Evolutionary conservation across 2,113 vertebrate genomes (phyloP).

Genomic region (Megaleporinus macrocephalus): DNA sequence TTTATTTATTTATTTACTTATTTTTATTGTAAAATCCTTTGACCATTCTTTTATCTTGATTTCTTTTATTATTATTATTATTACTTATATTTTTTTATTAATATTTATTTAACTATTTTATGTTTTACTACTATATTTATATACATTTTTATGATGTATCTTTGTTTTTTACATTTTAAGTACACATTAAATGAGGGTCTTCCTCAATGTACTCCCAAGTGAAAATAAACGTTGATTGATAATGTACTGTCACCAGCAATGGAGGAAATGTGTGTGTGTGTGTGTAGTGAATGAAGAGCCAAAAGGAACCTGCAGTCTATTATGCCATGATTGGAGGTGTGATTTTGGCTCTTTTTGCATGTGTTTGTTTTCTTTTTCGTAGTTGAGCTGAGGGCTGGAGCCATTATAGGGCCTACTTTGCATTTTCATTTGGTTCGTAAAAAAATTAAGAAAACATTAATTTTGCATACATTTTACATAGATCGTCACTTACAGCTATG

Average conservation of each 20-base stretch:
- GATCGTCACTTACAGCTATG: not conserved
- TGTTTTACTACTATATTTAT: too few species aligned
- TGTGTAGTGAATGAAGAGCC: not conserved
- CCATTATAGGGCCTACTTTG: conserved; percentile 23
- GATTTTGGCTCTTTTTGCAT: not conserved
- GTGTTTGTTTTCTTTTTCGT: conserved; percentile 27
- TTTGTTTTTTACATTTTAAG: too few species aligned
- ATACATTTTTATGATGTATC: too few species aligned
- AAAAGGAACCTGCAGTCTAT: not conserved
- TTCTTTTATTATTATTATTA: too few species aligned
- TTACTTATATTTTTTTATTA: too few species aligned
- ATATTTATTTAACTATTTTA: too few species aligned
- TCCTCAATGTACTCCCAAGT: too few species aligned
- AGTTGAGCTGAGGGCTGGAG: not conserved
- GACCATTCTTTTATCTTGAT: too few species aligned
- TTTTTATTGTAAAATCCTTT: too few species aligned
- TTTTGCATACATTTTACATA: conserved; percentile 45
- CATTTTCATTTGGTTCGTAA: conserved; percentile 53
- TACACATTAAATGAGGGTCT: too few species aligned
- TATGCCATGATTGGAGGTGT: not conserved
- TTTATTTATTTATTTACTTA: too few species aligned
- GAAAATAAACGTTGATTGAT: too few species aligned
- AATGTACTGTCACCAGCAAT: not conserved
- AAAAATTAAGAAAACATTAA: conserved; percentile 46
- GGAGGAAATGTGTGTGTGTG: not conserved